phyloP scores from a whole-genome alignment of 64 coral and sea anemone genomes.

The Orbicella faveolata region DNA sequence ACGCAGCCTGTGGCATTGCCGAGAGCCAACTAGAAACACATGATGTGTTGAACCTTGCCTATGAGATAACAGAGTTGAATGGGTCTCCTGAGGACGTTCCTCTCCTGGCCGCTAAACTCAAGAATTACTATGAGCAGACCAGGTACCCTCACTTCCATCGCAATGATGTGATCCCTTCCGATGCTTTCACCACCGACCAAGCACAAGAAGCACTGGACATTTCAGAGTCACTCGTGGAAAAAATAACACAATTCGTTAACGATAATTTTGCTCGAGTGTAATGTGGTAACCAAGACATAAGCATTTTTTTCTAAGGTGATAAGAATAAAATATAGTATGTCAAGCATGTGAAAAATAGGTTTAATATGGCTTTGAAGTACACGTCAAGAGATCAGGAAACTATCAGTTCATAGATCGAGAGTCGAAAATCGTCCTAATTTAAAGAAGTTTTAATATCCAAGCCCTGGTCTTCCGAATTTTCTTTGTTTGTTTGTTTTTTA shows the following conservation, averaged over 20 bases:
- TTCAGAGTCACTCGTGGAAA: slow-evolving; percentile 56
- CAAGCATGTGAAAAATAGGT: too few species aligned
- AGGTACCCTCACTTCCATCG: slow-evolving; percentile 92
- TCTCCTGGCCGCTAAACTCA: slow-evolving; percentile 78
- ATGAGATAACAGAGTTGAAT: slow-evolving; percentile 89
- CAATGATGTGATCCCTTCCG: slow-evolving; percentile 70
- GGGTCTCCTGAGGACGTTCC: slow-evolving; percentile 79
- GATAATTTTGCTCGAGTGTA: slow-evolving; percentile 58
- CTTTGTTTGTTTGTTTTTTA: too few species aligned
- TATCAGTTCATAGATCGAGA: too few species aligned
- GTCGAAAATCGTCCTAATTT: too few species aligned
- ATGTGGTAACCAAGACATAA: not conserved
- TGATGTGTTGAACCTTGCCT: slow-evolving; percentile 89
- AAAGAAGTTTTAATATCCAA: too few species aligned
- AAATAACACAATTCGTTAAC: slow-evolving; percentile 70
- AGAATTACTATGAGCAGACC: slow-evolving; percentile 89
- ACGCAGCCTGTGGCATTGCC: slow-evolving; percentile 78
- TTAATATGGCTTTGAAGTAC: too few species aligned
- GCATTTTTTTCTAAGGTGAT: not conserved
- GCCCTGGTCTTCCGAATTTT: too few species aligned
- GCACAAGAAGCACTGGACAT: slow-evolving; percentile 77
- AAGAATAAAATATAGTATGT: not conserved
- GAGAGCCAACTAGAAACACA: slow-evolving; percentile 92
- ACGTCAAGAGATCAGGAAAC: too few species aligned
- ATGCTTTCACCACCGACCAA: slow-evolving; percentile 71